Evolutionary conservation across 2,888 invertebrate genomes (phyloP), one percentile per base, ranked within the genome.

Genomic region (Nemapogon koenigi): DNA sequence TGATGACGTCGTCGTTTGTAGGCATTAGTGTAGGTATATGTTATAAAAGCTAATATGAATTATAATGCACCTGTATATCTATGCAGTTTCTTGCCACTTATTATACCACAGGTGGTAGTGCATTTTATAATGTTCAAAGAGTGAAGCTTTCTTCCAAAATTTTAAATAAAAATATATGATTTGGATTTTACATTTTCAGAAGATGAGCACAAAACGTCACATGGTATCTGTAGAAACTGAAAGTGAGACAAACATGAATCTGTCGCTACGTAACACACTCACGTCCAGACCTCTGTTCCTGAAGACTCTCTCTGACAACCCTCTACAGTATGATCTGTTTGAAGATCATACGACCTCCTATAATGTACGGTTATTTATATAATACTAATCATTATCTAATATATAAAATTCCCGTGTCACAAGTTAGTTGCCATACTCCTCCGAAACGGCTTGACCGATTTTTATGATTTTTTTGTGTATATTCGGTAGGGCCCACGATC

Each of bases 231-330:
- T 18, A 3, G 2, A 14, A 4, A 37, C 25, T 27, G 26, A 26
- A 10, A 14, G 14, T 16, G 16, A 15, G 1, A 8, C 31, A 2
- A 17, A 6, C 35, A 0, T 30, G 41, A 2, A 17, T 13, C 28
- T 33, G 6, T 16, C 26, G 3, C 7, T 17, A 11, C n/a, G 7
- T 25, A 10, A 36, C 44, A 1, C 40, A 43, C 30, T 43, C 35
- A 46, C 55, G 26, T 22, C 47, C 15, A 48, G 55, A 10, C 43
- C 62, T 18, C 43, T 63, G 41, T 71, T 72, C 45, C 46, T 64
- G 28, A 48, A 61, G 10, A 71, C 72, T 0, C 49, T 72, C 1
- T 65, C 73, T 0, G 72, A 72, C 27, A 53, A 65, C 43, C 70
- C 72, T 1, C 46, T 63, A 32, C 46, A 54, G 11, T 70, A 57